Evolutionary conservation across 2,113 vertebrate genomes (phyloP).

Genomic region (Setophaga petechia): DNA sequence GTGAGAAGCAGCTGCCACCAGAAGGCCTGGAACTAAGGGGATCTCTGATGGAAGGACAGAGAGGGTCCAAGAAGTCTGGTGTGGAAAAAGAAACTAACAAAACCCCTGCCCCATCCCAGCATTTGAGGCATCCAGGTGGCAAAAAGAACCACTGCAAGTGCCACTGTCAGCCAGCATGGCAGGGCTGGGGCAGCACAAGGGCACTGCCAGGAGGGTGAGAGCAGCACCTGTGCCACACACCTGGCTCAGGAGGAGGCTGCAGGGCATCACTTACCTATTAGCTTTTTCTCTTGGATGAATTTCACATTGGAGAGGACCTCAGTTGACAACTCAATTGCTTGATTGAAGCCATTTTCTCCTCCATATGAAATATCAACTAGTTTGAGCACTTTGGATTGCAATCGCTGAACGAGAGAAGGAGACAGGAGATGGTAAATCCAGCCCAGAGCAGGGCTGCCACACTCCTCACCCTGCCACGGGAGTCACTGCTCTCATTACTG

Average conservation of each 20-base stretch:
- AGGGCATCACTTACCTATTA: constrained; percentile 86
- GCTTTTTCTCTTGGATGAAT: constrained; percentile 99
- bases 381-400: constrained; percentile 98
- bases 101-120: rapidly evolving
- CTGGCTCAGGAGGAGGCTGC: neutral
- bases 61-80: neutral
- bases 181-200: neutral
- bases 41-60: neutral
- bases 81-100: neutral
- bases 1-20: neutral
- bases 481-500: neutral
- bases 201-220: neutral
- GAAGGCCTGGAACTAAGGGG: neutral
- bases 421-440: neutral
- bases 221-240: neutral
- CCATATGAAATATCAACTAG: constrained; percentile 99
- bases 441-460: neutral
- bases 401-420: constrained; percentile 76
- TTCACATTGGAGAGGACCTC: constrained; percentile 99
- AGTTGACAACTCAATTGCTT: constrained; percentile 97
- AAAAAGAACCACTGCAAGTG: neutral
- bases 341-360: constrained; percentile 99
- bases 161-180: rapidly evolving
- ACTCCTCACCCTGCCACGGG: neutral
- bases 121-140: neutral